Conservation (phyloP, 1,140 invertebrate genomes). For the Heliconius eleuchia region DNA sequence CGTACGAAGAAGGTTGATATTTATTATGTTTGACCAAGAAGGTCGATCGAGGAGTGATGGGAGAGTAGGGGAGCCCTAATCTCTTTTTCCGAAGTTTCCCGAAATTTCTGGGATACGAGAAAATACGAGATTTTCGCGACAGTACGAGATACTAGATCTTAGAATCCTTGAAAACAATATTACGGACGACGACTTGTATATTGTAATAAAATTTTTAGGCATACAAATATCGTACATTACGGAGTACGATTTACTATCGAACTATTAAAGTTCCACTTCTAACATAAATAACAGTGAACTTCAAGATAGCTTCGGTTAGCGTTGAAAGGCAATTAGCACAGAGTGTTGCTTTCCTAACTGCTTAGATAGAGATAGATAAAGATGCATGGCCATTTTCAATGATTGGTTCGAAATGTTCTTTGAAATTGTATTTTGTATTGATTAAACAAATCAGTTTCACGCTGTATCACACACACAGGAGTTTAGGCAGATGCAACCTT, state of each 20-base stretch:
- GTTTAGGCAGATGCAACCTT: too few species aligned
- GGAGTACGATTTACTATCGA: not conserved
- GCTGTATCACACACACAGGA: too few species aligned
- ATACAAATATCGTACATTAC: not conserved
- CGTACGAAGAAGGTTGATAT: too few species aligned
- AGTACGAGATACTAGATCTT: too few species aligned
- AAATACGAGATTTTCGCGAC: too few species aligned
- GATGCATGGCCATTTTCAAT: not conserved
- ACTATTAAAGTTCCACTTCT: not conserved
- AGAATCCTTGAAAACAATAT: too few species aligned
- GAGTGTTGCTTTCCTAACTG: conserved; percentile 7
- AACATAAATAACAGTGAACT: conserved; percentile 2
- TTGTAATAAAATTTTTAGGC: not conserved
- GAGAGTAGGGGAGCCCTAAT: too few species aligned
- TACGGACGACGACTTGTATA: too few species aligned
- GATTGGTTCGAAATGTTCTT: not conserved
- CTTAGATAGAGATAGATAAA: conserved; percentile 16
- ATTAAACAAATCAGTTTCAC: not conserved
- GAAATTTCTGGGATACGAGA: too few species aligned
- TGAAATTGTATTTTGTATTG: not conserved
- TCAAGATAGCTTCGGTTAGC: conserved; percentile 6
- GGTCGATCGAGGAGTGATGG: too few species aligned
- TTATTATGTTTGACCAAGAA: too few species aligned
- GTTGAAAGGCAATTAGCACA: conserved; percentile 18
- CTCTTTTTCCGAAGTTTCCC: too few species aligned